A percentile compares a stretch with the other conserved stretches of the same genome.
Evolutionary conservation across 2,797 vertebrate species (phyloP).

Genomic region (Crax fasciolata): DNA sequence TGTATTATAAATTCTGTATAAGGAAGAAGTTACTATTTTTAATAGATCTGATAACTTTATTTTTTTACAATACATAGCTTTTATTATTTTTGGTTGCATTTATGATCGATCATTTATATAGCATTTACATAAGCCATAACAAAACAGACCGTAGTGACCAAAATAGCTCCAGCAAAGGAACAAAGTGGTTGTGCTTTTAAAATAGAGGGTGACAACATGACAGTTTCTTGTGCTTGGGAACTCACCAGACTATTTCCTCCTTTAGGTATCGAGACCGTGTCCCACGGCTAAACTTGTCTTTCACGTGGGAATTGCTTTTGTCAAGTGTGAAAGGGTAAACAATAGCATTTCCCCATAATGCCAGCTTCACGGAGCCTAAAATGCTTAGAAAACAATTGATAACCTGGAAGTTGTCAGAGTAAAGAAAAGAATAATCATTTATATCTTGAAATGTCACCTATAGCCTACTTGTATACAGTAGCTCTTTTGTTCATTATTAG

Average conservation of each 20-base stretch:
- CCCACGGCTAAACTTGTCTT: constrained; percentile 92
- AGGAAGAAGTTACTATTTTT: constrained; percentile 80
- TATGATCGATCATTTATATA: constrained; percentile 79
- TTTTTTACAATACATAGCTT: constrained; percentile 79
- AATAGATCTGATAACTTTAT: constrained; percentile 82
- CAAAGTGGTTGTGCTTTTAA: constrained; percentile 74
- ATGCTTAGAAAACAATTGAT: constrained; percentile 93
- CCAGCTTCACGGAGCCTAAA: constrained; percentile 90
- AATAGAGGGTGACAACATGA: constrained; percentile 81
- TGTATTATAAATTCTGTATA: constrained; percentile 79
- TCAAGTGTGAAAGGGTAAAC: constrained; percentile 95
- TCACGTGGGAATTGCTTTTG: constrained; percentile 98
- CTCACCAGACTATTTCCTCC: constrained; percentile 84
- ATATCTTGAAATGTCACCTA: constrained; percentile 88
- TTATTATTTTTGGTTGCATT: constrained; percentile 81
- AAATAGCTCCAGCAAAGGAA: constrained; percentile 79
- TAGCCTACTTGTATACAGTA: constrained; percentile 76
- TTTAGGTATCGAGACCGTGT: constrained; percentile 87
- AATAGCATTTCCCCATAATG: constrained; percentile 97
- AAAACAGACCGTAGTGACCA: constrained; percentile 70
- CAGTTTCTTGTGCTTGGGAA: constrained; percentile 84
- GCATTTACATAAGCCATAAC: constrained; percentile 66
- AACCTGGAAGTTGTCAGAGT: constrained; percentile 96
- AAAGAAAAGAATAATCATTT: constrained; percentile 93
- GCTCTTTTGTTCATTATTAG: constrained; percentile 81